Conservation (phyloP, 1,140 invertebrate species). For the Drosophila watanabei region DNA sequence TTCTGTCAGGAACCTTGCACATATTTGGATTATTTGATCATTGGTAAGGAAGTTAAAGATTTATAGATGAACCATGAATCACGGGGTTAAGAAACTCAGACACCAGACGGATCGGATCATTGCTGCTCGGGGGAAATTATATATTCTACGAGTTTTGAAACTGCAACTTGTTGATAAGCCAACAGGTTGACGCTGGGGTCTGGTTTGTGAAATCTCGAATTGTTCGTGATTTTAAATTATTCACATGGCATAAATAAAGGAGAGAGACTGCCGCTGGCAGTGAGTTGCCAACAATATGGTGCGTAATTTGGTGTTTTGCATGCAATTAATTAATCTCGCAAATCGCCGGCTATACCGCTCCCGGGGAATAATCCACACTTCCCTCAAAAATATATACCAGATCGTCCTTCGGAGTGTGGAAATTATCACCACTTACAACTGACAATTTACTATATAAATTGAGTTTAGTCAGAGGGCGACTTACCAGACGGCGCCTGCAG, state of each 20-base stretch:
- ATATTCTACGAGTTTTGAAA: constrained; percentile 28
- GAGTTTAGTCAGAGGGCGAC: constrained; percentile 30
- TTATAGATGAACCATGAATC: constrained; percentile 15
- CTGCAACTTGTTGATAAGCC: constrained; percentile 45
- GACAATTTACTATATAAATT: constrained; percentile 53
- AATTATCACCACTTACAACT: constrained; percentile 40
- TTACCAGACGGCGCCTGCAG: constrained; percentile 31
- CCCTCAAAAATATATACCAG: constrained; percentile 7
- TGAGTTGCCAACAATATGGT: constrained; percentile 46
- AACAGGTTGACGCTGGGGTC: constrained; percentile 27
- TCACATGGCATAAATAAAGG: constrained; percentile 42
- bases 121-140: constrained; percentile 4
- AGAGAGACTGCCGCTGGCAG: constrained; percentile 34
- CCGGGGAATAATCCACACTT: constrained; percentile 3
- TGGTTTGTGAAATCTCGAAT: constrained; percentile 26
- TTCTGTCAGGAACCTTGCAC: constrained; percentile 43
- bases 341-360: constrained; percentile 12
- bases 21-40: constrained; percentile 34
- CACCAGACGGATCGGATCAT: constrained; percentile 14
- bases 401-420: constrained; percentile 16
- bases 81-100: constrained; percentile 31
- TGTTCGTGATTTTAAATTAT: constrained; percentile 42
- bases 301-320: constrained; percentile 80
- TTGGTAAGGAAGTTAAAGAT: constrained; percentile 42
- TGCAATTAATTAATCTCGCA: constrained; percentile 71